Evolutionary conservation across 2,797 vertebrate species (phyloP).

Genomic region (Diglossa cyanea): DNA sequence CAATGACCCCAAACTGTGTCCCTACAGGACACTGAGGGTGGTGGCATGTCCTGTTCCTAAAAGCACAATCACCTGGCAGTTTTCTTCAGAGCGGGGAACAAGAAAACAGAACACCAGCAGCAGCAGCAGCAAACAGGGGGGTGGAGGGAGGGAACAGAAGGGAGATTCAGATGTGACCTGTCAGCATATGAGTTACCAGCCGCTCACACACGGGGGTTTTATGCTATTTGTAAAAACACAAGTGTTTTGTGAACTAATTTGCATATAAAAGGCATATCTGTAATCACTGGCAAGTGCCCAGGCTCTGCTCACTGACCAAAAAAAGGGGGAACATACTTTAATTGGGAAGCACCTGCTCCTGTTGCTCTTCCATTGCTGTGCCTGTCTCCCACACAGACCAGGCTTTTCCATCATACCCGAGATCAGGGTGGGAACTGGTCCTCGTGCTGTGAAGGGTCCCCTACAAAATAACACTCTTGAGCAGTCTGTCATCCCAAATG

Average conservation of each 20-base stretch:
- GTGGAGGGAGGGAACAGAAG: not conserved
- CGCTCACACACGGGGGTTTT: accelerated
- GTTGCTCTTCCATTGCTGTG: not conserved
- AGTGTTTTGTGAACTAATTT: not conserved
- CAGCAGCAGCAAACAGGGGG: not conserved
- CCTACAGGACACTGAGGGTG: not conserved
- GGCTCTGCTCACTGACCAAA: not conserved
- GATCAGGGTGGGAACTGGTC: not conserved
- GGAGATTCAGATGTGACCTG: not conserved
- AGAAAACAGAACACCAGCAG: not conserved
- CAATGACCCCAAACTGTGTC: not conserved
- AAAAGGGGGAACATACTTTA: not conserved
- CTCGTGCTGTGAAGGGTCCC: not conserved
- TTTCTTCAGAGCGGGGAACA: not conserved
- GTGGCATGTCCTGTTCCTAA: not conserved
- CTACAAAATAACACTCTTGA: not conserved
- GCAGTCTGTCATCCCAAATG: not conserved
- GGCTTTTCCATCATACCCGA: accelerated
- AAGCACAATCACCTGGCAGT: not conserved
- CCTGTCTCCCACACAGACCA: not conserved
- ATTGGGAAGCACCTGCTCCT: not conserved
- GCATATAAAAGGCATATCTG: not conserved
- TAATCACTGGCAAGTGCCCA: not conserved
- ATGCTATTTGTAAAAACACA: not conserved
- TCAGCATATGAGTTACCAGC: accelerated